Conservation (phyloP, 2,888 invertebrate genomes). For the Fragum sueziense region DNA sequence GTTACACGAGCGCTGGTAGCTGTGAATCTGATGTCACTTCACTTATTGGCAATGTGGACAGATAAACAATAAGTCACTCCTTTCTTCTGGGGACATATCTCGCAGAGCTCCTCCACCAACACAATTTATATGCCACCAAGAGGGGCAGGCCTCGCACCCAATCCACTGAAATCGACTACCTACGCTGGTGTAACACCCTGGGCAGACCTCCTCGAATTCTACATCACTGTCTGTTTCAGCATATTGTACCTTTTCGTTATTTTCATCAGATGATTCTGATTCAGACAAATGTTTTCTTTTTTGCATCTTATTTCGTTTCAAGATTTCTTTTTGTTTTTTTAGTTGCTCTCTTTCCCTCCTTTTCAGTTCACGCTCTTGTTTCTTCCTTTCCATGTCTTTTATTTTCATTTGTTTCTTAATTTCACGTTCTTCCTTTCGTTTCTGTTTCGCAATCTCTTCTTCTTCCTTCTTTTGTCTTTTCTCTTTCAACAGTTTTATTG, state of each 20-base stretch:
- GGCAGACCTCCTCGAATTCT: background rate
- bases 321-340: background rate
- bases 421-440: constrained; percentile 16
- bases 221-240: background rate
- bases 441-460: constrained; percentile 7
- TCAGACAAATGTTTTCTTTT: background rate
- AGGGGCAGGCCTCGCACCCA: background rate
- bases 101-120: no score
- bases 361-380: background rate
- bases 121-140: background rate
- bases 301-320: background rate
- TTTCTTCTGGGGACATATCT: no score
- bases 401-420: background rate
- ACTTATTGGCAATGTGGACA: no score
- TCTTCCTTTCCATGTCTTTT: background rate
- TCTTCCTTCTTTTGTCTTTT: constrained; percentile 3
- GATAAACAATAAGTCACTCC: no score
- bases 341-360: constrained; percentile 2
- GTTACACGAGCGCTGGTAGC: no score
- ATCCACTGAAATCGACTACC: background rate
- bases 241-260: background rate
- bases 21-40: no score
- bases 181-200: background rate
- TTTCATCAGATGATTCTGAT: background rate
- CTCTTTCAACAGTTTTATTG: constrained; percentile 17